Evolutionary conservation across 2,888 invertebrate species (phyloP), one percentile per base, ranked within the genome.

Genomic region (Tachina grossa): DNA sequence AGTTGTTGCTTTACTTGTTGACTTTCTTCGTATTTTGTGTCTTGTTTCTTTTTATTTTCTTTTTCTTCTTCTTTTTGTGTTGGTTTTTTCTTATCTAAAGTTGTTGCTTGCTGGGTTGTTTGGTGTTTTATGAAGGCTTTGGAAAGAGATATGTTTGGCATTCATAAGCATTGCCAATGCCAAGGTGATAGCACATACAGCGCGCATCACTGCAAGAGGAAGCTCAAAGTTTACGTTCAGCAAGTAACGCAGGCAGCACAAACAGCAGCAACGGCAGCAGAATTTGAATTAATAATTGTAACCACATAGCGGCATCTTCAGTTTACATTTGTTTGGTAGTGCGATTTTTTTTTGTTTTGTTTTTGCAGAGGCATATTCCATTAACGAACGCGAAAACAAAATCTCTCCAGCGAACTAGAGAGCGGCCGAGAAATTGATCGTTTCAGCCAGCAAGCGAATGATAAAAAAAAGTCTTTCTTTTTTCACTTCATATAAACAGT

Each of bases 91-190:
- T 69, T n/a, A 1, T 5, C 47, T 71, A 8, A 31, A 65, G 77
- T 65, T 57, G 65, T 47, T 83, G 77, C 39, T 39, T 71, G 55
- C 47, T 63, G 31, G 31, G 31, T 31, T 31, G 45, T 53, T 78
- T 41, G n/a, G 65, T 72, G 19, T 68, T 81, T 81, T 69, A 51
- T 75, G 57, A 59, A 68, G 53, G 68, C 16, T 53, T 49, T 39
- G 5, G 39, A 79, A n/a, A 79, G 75, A 76, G 78, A 47, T 78
- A 59, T 83, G 89, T 90, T 88, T 89, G 89, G 89, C 88, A 88
- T 89, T 90, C 91, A 91, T 88, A 91, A 89, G 89, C 90, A 90
- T 88, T 89, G 88, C 90, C 91, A 91, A 90, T 91, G 91, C 90
- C 91, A 91, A 91, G 90, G 91, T 90, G 91, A 91, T 88, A 90